Evolutionary conservation across 2,888 invertebrate genomes (phyloP), one percentile per base, ranked within the genome.

Genomic region (Poecilobothrus nobilitatus): DNA sequence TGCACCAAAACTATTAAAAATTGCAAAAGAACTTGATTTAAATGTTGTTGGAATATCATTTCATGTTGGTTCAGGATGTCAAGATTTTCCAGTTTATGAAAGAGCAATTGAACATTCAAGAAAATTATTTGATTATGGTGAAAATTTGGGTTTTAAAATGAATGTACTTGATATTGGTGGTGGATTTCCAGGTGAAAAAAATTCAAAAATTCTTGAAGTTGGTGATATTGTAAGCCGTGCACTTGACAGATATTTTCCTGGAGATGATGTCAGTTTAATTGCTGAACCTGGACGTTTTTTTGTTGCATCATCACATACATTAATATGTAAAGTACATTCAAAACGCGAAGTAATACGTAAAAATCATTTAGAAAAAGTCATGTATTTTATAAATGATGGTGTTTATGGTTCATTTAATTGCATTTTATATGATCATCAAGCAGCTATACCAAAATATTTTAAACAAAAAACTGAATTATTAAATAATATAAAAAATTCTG

Each of bases 401-500:
- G 95, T 99, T 70, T 99, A 99, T 82, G 97, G 98, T 70, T 96
- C 96, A 70, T 99, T 99, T 87, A 98, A 98, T 85, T 96, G 95
- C 83, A 87, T 97, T 75, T 86, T 98, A 53, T 97, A 94, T 77
- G 98, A 99, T 65, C 65, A 65, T 65, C 65, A 65, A 65, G 18
- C 27, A 6, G 27, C 22, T n/a, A 3, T 10, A 27, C 63, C 63
- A 27, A 1, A 15, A 53, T 9, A 18, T 53, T 53, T 53, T 12
- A 53, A 53, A 63, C 1, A 27, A 27, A 18, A 34, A 4, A 64
- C 27, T 18, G 3, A 22, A 22, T 1, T 9, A 7, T 2, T 21
- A 22, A 10, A 63, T 63, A 10, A 21, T 12, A 20, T 10, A 21
- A 22, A 8, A 5, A 63, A 63, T 63, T 3, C 3, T 63, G 22